Evolutionary conservation across 2,888 invertebrate species (phyloP), one percentile per base, ranked within the genome.

Genomic region (Dromius quadrimaculatus): DNA sequence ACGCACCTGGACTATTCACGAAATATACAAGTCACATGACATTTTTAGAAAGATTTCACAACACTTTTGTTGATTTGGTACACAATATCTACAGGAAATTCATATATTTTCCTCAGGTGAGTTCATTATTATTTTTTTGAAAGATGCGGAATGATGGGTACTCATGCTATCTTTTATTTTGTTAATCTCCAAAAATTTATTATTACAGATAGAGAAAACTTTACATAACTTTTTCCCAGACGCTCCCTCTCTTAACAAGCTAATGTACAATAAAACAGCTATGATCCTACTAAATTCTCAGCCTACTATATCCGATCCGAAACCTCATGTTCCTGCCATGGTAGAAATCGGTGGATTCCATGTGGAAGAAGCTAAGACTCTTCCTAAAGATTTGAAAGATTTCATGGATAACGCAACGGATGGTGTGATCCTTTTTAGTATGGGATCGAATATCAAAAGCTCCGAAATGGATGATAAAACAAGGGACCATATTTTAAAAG

Each of bases 291-390:
- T 78, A 4, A 81, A 81, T 71, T 78, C 79, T 0, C 87, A 88
- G 75, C 84, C 82, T 50, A 85, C 85, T 76, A 82, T 84, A 70
- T 84, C 84, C 50, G 73, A 79, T 3, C 81, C 86, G 0, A 78
- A 80, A 3, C 87, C 87, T 0, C 81, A 84, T 17, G 80, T 86
- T 1, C 88, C 88, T 0, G 87, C 86, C 75, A 81, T 87, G 71
- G 80, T 87, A 1, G 86, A 87, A 75, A 83, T 88, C 54, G 88
- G 87, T 11, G 88, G 88, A 19, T 77, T 84, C 47, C 88, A 88
- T 63, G 72, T 80, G 1, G 71, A 73, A 63, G 73, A 75, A 4
- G 74, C 77, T 0, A 76, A 76, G 62, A 72, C 75, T 50, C 62
- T 81, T 23, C 79, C 81, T 0, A 69, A 74, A 8, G 85, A 88